Evolutionary conservation across 2,113 vertebrate genomes (phyloP).

Genomic region (Agelaius phoeniceus): DNA sequence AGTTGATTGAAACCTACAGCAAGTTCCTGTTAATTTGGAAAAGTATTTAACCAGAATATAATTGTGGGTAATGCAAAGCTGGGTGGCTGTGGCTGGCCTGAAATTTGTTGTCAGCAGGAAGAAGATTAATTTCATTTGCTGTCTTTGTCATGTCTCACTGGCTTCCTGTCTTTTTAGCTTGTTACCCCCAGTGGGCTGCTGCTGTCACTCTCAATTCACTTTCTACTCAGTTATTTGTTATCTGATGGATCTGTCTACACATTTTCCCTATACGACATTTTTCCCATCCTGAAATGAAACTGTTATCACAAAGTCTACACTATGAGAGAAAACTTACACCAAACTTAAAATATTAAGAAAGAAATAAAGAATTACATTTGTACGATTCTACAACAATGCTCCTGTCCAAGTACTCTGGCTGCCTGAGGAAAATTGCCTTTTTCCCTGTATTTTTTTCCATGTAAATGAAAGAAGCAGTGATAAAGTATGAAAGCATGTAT

Average conservation of each 20-base stretch:
- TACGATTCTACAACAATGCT: not conserved
- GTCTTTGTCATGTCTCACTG: conserved; percentile 72
- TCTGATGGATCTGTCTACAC: conserved; percentile 47
- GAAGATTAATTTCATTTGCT: conserved; percentile 76
- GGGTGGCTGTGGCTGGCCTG: conserved; percentile 10
- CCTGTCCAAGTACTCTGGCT: not conserved
- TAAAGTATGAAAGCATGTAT: not conserved
- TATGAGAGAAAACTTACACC: not conserved
- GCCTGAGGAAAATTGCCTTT: not conserved
- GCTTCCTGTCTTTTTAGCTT: conserved; percentile 70
- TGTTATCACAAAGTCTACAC: not conserved
- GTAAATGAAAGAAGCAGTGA: not conserved
- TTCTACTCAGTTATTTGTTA: conserved; percentile 64
- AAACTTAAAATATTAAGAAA: not conserved
- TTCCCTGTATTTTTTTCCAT: not conserved
- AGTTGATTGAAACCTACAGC: not conserved
- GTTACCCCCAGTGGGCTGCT: conserved; percentile 68
- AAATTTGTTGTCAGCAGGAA: conserved; percentile 71
- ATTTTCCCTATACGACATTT: conserved; percentile 40
- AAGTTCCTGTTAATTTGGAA: conserved; percentile 33
- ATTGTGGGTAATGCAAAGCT: conserved; percentile 24
- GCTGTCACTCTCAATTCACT: conserved; percentile 71
- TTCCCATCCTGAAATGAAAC: not conserved
- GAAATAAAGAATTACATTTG: not conserved
- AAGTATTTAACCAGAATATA: conserved; percentile 28